phyloP scores from a whole-genome alignment of 1,140 invertebrate species.

The Cydia fagiglandana region DNA sequence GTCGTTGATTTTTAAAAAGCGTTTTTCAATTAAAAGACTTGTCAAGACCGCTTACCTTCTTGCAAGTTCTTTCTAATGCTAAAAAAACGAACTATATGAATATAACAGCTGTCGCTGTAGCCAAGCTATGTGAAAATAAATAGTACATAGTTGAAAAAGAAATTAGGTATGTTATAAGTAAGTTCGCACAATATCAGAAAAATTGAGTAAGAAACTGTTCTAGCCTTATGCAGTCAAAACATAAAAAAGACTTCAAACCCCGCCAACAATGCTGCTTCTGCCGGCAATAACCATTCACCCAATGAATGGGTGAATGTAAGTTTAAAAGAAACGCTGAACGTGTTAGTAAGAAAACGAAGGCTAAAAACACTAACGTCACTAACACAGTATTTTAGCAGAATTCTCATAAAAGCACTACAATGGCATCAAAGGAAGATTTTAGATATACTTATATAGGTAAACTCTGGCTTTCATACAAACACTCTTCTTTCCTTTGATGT shows the following conservation, averaged over 20 bases:
- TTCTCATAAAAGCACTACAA: slow-evolving; percentile 1
- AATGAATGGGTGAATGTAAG: slow-evolving; percentile 5
- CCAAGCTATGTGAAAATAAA: too few species aligned
- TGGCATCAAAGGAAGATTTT: slow-evolving; percentile 11
- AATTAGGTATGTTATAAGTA: too few species aligned
- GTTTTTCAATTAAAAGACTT: too few species aligned
- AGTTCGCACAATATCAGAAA: too few species aligned
- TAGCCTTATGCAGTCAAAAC: background rate
- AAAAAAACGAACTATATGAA: too few species aligned
- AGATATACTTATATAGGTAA: background rate
- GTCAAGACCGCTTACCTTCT: too few species aligned
- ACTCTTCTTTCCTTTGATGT: background rate
- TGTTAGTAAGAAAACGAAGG: slow-evolving; percentile 1
- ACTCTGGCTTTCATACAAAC: background rate
- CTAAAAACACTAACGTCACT: background rate
- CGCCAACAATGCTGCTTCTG: slow-evolving; percentile 29
- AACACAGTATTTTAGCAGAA: background rate
- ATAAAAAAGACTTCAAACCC: background rate
- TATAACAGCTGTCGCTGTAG: too few species aligned
- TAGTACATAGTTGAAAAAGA: too few species aligned
- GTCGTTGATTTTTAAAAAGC: too few species aligned
- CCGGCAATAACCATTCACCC: slow-evolving; percentile 4
- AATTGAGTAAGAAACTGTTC: too few species aligned
- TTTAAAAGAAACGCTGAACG: background rate
- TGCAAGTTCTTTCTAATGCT: too few species aligned